Conservation (phyloP, 1,140 invertebrate genomes). For the Heliothis subflexa region DNA sequence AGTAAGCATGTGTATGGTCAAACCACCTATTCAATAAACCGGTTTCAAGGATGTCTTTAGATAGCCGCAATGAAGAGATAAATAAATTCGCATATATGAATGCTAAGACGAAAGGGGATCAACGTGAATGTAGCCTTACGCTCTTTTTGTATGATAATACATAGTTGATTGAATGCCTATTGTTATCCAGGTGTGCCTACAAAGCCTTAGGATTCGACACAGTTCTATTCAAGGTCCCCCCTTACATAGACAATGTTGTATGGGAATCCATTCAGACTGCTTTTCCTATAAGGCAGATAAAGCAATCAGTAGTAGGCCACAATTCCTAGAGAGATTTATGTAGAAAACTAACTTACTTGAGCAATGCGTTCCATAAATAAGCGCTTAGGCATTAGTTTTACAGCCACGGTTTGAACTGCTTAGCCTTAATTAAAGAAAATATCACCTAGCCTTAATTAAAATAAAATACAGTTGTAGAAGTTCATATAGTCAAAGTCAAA, state of each 20-base stretch:
- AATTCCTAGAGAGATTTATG: neutral
- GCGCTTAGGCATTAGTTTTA: no score
- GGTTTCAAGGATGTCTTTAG: conserved; percentile 53
- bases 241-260: conserved; percentile 3
- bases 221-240: conserved; percentile 1
- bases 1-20: conserved; percentile 7
- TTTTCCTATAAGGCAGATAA: conserved; percentile 15
- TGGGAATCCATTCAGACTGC: neutral
- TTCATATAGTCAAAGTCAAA: no score
- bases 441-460: no score
- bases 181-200: conserved; percentile 27
- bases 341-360: neutral
- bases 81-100: neutral
- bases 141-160: neutral
- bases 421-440: no score
- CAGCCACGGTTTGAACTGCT: no score
- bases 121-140: neutral
- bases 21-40: conserved; percentile 47
- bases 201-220: conserved; percentile 11
- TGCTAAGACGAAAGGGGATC: neutral
- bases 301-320: neutral
- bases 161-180: conserved; percentile 21
- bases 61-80: conserved; percentile 7
- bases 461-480: no score
- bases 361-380: neutral